Conservation (phyloP, 2,113 vertebrate genomes). For the Malurus elegans region DNA sequence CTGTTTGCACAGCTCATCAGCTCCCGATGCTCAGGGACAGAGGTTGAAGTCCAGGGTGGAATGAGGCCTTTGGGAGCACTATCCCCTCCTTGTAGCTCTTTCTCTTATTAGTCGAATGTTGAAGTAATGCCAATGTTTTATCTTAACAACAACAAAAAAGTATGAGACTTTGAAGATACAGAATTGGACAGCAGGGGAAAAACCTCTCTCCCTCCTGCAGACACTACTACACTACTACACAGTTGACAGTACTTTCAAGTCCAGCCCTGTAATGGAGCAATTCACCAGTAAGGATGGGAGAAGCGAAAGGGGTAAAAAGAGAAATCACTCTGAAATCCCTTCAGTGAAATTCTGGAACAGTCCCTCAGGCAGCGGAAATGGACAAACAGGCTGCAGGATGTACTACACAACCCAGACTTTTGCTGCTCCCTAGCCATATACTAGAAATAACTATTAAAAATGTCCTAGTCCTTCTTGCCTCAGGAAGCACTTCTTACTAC, state of each 20-base stretch:
- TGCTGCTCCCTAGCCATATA: background rate
- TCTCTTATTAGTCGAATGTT: background rate
- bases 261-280: background rate
- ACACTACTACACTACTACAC: background rate
- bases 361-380: background rate
- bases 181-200: background rate
- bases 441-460: background rate
- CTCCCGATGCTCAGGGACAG: background rate
- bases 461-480: background rate
- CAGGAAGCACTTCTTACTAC: background rate
- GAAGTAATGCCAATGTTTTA: background rate
- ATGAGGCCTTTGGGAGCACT: background rate
- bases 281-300: background rate
- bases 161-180: background rate
- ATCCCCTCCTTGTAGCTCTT: background rate
- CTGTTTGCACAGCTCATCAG: background rate
- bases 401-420: background rate
- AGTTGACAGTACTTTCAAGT: background rate
- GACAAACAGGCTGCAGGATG: constrained; percentile 10
- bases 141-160: background rate
- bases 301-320: constrained; percentile 11
- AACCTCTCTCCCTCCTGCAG: background rate
- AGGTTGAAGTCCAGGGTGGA: background rate
- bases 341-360: background rate
- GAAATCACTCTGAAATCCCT: background rate